These are phyloP conservation scores for Cirrhinus molitorella DNA, from an alignment of 2,797 vertebrate species.

Conservation along the genomic window DNA sequence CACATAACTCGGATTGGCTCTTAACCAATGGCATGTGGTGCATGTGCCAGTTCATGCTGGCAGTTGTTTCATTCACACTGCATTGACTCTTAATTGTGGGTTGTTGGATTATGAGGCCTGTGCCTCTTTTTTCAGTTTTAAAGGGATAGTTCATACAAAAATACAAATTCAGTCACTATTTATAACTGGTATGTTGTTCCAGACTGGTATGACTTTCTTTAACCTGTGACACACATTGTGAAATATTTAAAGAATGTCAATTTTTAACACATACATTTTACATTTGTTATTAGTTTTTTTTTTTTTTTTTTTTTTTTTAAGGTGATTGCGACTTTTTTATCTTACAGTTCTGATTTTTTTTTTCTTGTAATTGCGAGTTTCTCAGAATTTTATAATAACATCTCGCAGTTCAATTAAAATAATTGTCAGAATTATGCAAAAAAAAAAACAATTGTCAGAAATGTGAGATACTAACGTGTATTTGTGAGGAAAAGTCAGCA, in stretches of 20 bases:
- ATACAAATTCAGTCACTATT: background rate
- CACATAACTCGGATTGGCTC: background rate
- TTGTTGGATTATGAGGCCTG: background rate
- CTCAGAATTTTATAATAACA: no score
- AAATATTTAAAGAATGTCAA: background rate
- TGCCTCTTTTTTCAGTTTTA: background rate
- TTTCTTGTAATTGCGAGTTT: no score
- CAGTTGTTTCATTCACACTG: background rate
- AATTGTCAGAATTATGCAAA: no score
- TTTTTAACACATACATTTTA: background rate
- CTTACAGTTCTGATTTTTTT: no score
- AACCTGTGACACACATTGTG: background rate
- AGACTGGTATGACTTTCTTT: background rate
- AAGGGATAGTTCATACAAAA: background rate
- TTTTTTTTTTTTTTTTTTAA: no score
- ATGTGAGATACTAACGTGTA: no score
- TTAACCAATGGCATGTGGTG: constrained; percentile 11
- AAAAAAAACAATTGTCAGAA: no score
- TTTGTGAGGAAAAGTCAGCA: no score
- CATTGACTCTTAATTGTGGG: background rate
- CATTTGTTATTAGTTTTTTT: no score
- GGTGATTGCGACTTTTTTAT: no score
- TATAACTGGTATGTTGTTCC: background rate
- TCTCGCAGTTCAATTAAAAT: no score
- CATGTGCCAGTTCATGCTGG: background rate